Base-by-base conservation (phyloP, 2,888 invertebrate genomes). In the Linnaemya tessellans region DNA sequence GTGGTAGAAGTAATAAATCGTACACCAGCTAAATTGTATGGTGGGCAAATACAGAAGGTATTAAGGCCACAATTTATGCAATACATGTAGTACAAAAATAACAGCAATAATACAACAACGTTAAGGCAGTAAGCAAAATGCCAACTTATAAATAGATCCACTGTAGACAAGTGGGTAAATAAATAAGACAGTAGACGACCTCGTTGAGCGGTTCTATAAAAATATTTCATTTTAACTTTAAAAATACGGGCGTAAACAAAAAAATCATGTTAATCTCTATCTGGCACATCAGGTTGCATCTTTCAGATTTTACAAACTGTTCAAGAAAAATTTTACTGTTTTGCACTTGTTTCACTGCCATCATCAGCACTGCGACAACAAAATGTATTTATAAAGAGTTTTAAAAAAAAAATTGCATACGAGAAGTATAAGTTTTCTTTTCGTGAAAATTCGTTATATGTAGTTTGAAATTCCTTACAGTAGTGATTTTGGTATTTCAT, bases 1-100 rank as follows among this genome's bases (percentile, higher is more conserved):
- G 10, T 20, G 51, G 30, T 79, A 22, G 20, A 41, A 1, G 56
- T 22, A 56, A 4, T 35, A 25, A 58, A 43, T 22, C 54, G 43
- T 43, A 54, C 25, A 73, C 46, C 65, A 58, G 75, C 46, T n/a
- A 64, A 68, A 68, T n/a, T 62, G 41, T 56, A 38, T 30, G 49
- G 35, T 77, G 10, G 38, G 74, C 9, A 84, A 67, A 79, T 65
- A 62, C 46, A 67, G 22, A 79, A 35, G 49, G 41, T 80, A 62
- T 80, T 74, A 77, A 77, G 75, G 75, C 77, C 80, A 35, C 64
- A 70, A 30, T 75, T 80, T 75, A 71, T 74, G 80, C 65, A 74
- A 65, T 65, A 62, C 43, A 65, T 15, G n/a, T n/a, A 54, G 41
- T 74, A 67, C 15, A 51, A 60, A 70, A 82, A 77, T 30, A 68